Percentiles rank a stretch among this genome's conserved stretches.
These are phyloP conservation scores for Corythaeola cristata DNA, from an alignment of 2,113 vertebrate genomes.

Conservation along the genomic window DNA sequence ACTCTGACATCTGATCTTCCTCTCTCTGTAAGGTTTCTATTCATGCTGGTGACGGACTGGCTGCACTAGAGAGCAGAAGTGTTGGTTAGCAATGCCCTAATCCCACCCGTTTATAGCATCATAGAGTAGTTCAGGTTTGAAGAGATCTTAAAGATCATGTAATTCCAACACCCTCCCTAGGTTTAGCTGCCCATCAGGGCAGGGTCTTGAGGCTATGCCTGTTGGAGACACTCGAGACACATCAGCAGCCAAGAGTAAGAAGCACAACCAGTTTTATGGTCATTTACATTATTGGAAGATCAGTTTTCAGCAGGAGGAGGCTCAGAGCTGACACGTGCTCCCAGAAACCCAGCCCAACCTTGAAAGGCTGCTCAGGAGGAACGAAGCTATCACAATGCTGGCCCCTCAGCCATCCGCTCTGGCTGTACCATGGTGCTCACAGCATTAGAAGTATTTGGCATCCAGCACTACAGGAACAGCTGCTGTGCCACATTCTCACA, in stretches of 20 bases:
- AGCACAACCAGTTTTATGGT: too few species aligned
- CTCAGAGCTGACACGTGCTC: background rate
- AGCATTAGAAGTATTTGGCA: background rate
- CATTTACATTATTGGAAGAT: background rate
- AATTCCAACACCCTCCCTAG: too few species aligned
- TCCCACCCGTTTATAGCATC: background rate
- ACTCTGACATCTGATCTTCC: background rate
- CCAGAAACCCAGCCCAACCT: background rate
- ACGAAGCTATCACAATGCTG: accelerated
- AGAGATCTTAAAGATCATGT: too few species aligned
- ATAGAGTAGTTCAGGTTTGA: too few species aligned
- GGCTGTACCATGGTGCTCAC: background rate
- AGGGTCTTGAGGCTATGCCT: background rate
- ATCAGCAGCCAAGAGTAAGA: background rate
- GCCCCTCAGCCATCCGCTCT: background rate
- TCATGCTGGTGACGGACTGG: background rate
- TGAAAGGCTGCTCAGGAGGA: background rate
- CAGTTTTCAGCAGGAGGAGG: background rate
- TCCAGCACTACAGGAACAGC: background rate
- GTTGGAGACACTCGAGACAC: background rate
- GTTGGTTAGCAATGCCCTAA: background rate
- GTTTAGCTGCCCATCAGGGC: background rate
- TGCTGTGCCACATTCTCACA: background rate
- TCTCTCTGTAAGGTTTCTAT: background rate
- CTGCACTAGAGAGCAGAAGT: background rate